These are phyloP conservation scores for Himalopsyche anomala DNA, from an alignment of 2,888 invertebrate genomes.

Conservation along the genomic window DNA sequence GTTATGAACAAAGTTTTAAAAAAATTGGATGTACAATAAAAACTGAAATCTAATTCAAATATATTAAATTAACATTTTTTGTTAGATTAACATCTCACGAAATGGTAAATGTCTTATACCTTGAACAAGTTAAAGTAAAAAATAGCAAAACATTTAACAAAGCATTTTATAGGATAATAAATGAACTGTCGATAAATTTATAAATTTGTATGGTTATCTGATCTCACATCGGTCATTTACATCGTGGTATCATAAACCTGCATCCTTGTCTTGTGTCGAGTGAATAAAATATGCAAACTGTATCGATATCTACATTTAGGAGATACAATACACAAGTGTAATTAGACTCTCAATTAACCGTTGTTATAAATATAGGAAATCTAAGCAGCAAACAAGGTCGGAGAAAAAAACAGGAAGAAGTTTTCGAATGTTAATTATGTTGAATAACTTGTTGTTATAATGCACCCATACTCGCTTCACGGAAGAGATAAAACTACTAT, in stretches of 20 bases:
- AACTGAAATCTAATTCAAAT: no score
- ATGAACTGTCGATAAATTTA: not conserved
- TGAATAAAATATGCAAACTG: not conserved
- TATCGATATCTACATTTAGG: not conserved
- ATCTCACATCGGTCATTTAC: not conserved
- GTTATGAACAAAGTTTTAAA: no score
- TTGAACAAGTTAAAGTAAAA: no score
- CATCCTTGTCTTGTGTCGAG: not conserved
- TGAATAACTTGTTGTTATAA: not conserved
- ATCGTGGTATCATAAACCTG: constrained; percentile 9
- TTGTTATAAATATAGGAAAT: constrained; percentile 22
- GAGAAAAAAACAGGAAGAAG: constrained; percentile 31
- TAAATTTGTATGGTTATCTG: not conserved
- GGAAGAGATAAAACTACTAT: not conserved
- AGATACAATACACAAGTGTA: not conserved
- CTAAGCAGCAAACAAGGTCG: constrained; percentile 5
- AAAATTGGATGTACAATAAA: no score
- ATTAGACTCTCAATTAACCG: constrained; percentile 1
- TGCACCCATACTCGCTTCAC: constrained; percentile 18
- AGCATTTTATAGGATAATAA: not conserved
- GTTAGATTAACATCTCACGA: no score
- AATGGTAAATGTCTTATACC: no score
- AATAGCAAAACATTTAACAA: no score
- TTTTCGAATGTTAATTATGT: constrained; percentile 34
- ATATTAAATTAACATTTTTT: no score